Percentiles rank a stretch among this genome's conserved stretches.
These are phyloP conservation scores for Stegana nigrithorax DNA, from an alignment of 2,888 invertebrate species.

Conservation along the genomic window DNA sequence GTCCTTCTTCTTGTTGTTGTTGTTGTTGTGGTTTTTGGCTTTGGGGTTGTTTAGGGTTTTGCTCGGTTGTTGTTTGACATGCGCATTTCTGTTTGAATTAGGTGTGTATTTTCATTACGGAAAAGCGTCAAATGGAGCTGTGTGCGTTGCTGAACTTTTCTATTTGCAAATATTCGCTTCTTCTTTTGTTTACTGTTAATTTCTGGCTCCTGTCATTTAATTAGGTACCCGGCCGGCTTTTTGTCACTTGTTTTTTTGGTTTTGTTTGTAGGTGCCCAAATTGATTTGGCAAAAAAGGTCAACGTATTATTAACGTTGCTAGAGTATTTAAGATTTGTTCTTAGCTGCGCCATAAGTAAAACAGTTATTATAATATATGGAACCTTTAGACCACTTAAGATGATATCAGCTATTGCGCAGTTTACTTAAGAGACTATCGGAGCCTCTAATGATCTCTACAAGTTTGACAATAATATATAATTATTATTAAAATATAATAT, in stretches of 20 bases:
- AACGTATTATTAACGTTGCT: not conserved
- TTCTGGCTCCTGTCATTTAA: slow-evolving; percentile 27
- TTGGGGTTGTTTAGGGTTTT: not conserved
- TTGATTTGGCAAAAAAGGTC: no score
- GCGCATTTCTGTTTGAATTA: slow-evolving; percentile 19
- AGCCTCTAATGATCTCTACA: no score
- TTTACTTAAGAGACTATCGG: no score
- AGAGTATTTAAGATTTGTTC: not conserved
- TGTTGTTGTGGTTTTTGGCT: slow-evolving; percentile 25
- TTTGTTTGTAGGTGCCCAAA: no score
- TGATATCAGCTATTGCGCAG: no score
- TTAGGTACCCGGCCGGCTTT: slow-evolving; percentile 8
- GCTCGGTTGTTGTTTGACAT: slow-evolving; percentile 19
- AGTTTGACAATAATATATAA: no score
- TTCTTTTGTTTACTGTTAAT: not conserved
- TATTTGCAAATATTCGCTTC: slow-evolving; percentile 34
- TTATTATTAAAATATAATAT: no score
- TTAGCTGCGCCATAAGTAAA: no score
- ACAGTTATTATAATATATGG: no score
- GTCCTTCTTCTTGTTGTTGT: slow-evolving; percentile 10
- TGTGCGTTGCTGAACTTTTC: slow-evolving; percentile 23
- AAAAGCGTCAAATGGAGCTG: not conserved
- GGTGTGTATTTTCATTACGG: not conserved
- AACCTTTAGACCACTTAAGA: no score
- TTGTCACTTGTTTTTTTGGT: no score